phyloP scores from a whole-genome alignment of 2,113 vertebrate species.

The Petroica traversi region DNA sequence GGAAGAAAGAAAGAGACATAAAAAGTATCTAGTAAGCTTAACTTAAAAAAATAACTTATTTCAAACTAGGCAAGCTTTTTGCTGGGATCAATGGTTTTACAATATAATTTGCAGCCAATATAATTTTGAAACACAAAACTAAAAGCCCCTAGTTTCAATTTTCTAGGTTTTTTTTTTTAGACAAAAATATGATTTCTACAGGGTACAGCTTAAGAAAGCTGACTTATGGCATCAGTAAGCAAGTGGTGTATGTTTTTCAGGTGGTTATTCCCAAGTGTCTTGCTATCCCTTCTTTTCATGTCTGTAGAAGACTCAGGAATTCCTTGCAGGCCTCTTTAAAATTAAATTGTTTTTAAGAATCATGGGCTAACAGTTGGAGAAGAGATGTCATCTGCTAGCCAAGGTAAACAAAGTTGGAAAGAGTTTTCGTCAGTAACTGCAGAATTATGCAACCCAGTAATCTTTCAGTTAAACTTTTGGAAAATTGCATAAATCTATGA shows the following conservation, averaged over 20 bases:
- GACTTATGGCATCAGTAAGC: not conserved
- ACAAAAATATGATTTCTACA: not conserved
- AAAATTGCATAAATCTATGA: not conserved
- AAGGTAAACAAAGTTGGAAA: not conserved
- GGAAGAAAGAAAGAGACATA: not conserved
- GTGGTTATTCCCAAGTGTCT: not conserved
- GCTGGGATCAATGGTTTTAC: not conserved
- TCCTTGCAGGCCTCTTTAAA: not conserved
- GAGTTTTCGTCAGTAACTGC: not conserved
- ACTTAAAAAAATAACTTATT: not conserved
- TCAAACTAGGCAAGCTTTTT: not conserved
- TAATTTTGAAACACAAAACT: not conserved
- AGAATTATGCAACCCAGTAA: not conserved
- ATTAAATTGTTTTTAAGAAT: not conserved
- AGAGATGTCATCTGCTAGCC: not conserved
- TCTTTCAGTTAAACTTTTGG: not conserved
- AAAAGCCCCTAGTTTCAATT: not conserved
- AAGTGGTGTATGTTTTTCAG: not conserved
- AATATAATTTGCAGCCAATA: not conserved
- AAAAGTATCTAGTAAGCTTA: not conserved
- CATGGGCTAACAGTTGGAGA: constrained; percentile 2
- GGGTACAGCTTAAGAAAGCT: not conserved
- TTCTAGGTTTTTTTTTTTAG: not conserved
- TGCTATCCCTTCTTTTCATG: not conserved
- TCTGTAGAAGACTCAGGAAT: not conserved